Percentiles rank a stretch among this genome's conserved stretches.
Evolutionary conservation across 1,140 invertebrate species (phyloP).

Genomic region (Procambarus clarkii): DNA sequence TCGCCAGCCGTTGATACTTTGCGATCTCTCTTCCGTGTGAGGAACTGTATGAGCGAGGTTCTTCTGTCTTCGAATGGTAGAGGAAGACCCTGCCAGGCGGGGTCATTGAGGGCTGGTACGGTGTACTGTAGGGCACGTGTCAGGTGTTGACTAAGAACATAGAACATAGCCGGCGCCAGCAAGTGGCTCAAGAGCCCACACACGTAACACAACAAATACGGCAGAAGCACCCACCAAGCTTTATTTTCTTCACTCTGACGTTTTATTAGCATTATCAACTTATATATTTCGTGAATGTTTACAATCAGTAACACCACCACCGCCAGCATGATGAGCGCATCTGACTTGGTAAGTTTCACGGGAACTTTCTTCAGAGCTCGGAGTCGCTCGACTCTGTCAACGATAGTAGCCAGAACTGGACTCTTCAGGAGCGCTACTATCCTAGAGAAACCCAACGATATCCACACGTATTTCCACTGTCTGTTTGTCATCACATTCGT

Average conservation of each 20-base stretch:
- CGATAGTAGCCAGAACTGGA: not conserved
- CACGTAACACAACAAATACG: not conserved
- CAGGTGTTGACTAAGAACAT: not conserved
- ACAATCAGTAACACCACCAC: not conserved
- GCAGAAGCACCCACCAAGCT: not conserved
- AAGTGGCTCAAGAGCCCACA: conserved; percentile 8
- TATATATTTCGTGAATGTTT: not conserved
- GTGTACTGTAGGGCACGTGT: not conserved
- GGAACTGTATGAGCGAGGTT: not conserved
- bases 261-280: not conserved
- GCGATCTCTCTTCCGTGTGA: not conserved
- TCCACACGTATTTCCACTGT: not conserved
- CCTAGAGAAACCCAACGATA: not conserved
- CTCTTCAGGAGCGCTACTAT: not conserved
- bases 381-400: not conserved
- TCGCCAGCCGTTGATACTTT: not conserved
- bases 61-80: not conserved
- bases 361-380: not conserved
- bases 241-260: not conserved
- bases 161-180: not conserved
- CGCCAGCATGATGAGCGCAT: not conserved
- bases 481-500: not conserved
- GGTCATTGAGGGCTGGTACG: not conserved
- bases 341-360: not conserved
- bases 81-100: not conserved